Percentiles rank a stretch among this genome's conserved stretches.
These are phyloP conservation scores for Tapera naevia DNA, from an alignment of 2,797 vertebrate species.

Conservation along the genomic window DNA sequence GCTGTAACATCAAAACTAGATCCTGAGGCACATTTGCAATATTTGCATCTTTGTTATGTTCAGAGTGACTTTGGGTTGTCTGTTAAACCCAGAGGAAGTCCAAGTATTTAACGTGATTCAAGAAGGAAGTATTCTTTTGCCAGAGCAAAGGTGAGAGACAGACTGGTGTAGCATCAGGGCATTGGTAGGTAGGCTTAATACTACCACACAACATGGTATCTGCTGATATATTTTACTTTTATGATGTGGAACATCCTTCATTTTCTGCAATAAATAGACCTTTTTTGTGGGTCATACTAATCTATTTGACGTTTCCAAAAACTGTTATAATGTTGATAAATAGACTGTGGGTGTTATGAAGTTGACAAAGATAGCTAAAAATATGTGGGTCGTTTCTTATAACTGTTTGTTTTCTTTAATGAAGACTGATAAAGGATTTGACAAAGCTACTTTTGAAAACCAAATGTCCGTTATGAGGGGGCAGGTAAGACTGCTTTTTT, in stretches of 20 bases:
- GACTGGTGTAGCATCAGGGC: background rate
- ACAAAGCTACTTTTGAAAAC: conserved; percentile 93
- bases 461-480: conserved; percentile 99
- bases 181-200: too few relatives aligned
- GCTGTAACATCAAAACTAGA: background rate
- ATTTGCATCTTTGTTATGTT: background rate
- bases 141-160: background rate
- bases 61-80: background rate
- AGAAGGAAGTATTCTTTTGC: background rate
- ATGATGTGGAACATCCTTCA: background rate
- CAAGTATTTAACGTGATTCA: background rate
- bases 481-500: conserved; percentile 83
- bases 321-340: background rate
- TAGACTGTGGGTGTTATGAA: background rate
- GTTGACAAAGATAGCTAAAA: background rate
- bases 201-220: background rate
- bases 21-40: background rate
- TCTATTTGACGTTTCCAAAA: background rate
- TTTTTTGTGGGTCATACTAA: background rate
- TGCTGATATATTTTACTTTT: background rate
- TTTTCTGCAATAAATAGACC: background rate
- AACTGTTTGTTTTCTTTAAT: conserved; percentile 15
- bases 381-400: background rate
- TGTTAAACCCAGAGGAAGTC: background rate
- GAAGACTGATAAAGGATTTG: conserved; percentile 92